Base-by-base conservation (phyloP, 2,888 invertebrate genomes). In the Pemphredon lugubris region DNA sequence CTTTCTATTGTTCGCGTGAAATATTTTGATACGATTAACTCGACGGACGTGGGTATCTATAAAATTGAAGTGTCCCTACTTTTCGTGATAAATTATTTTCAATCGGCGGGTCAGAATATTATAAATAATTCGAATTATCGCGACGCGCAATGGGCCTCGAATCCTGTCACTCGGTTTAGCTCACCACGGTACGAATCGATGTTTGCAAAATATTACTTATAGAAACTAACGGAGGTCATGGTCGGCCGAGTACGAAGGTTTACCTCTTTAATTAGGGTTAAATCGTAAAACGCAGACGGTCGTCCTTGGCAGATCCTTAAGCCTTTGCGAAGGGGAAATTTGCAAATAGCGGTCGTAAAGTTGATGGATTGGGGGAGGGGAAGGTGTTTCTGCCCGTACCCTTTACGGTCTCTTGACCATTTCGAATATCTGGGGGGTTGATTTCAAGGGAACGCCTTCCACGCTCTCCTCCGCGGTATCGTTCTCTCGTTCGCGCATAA, bases 261-360 rank as follows among this genome's bases (percentile, higher is more conserved):
- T 86, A 85, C 85, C 87, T 88, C 85, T 87, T 86, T 85, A 87
- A 89, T 88, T 86, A 84, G 87, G 87, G 86, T 88, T 87, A 88
- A 87, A 88, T 85, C 86, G 75, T 87, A 85, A 87, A 86, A 83
- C 75, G 70, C 70, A 73, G 79, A 69, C 77, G 78, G 72, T 66
- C 69, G 72, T 37, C 81, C 84, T 84, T 82, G 82, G 64, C 51
- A 60, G 55, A 64, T 64, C 51, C 68, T 68, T 73, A 84, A 87
- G 84, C 85, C 86, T 86, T 86, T 86, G 85, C 82, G 68, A 79
- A 81, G 76, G 81, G 77, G 72, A 79, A 80, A 82, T 86, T 86
- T 86, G 86, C 86, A 84, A 87, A 83, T 74, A 76, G 76, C 66
- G 61, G 84, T 84, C 75, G 82, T 88, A 88, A 89, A 88, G 65